phyloP scores from a whole-genome alignment of 1,140 invertebrate genomes.

The Drosophila paulistorum region DNA sequence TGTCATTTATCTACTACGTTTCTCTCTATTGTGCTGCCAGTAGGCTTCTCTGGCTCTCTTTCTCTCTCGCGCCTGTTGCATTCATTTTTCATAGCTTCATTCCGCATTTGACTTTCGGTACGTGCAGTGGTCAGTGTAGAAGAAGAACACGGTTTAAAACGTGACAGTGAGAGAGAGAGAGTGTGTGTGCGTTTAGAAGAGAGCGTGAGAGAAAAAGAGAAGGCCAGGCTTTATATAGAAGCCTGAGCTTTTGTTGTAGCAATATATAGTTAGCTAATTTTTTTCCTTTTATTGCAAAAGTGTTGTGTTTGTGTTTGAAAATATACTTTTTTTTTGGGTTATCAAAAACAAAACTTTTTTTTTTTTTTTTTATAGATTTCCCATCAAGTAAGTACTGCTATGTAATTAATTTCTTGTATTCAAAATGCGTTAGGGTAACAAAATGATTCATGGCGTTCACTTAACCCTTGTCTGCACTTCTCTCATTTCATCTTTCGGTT shows the following conservation, averaged over 20 bases:
- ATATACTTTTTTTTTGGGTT: not conserved
- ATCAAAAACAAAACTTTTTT: not conserved
- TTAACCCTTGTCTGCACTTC: not conserved
- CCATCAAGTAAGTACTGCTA: slow-evolving; percentile 4
- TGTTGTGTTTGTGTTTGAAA: slow-evolving; percentile 17
- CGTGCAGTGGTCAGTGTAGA: slow-evolving; percentile 47
- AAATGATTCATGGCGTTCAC: slow-evolving; percentile 27
- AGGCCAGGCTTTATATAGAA: not conserved
- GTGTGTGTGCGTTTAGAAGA: slow-evolving; percentile 2
- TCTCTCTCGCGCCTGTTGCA: slow-evolving; percentile 29
- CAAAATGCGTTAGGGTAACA: slow-evolving; percentile 40
- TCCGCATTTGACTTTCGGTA: slow-evolving; percentile 65
- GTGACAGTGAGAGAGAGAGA: not conserved
- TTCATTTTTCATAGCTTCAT: slow-evolving; percentile 39
- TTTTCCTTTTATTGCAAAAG: slow-evolving; percentile 22
- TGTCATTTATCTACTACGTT: not conserved
- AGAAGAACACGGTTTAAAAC: slow-evolving; percentile 9
- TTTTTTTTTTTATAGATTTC: not conserved
- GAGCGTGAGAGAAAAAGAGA: slow-evolving; percentile 6
- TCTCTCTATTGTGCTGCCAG: slow-evolving; percentile 20
- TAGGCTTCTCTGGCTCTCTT: slow-evolving; percentile 22
- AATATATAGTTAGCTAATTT: slow-evolving; percentile 9
- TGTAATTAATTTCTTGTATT: not conserved
- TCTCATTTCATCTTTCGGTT: not conserved
- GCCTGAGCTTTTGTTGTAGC: slow-evolving; percentile 8